phyloP scores from a whole-genome alignment of 2,797 vertebrate genomes.

The Mormyrus proboscirostris region DNA sequence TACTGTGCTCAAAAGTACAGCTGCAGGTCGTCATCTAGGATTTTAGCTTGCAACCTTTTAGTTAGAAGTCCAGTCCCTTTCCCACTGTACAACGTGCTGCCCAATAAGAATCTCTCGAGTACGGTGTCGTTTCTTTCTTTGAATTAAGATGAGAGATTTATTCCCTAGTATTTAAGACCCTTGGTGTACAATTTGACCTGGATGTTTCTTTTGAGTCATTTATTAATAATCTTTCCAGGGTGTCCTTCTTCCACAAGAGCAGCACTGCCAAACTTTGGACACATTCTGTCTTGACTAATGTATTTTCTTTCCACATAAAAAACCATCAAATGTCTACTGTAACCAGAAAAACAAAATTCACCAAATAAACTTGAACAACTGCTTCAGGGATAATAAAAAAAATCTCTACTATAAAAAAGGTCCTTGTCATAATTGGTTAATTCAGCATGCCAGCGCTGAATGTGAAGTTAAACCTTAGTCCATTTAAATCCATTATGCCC shows the following conservation, averaged over 20 bases:
- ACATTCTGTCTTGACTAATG: conserved; percentile 9
- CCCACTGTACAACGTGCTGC: neutral
- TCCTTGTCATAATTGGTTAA: neutral
- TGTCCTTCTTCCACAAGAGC: neutral
- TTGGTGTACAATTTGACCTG: conserved; percentile 15
- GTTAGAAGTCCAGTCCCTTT: neutral
- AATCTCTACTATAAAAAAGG: neutral
- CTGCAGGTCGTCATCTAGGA: neutral
- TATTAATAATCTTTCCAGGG: conserved; percentile 16
- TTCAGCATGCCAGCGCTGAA: neutral
- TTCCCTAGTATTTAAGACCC: conserved; percentile 12
- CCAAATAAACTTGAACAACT: neutral
- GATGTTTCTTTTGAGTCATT: conserved; percentile 14
- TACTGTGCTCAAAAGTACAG: neutral
- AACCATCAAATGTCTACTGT: neutral
- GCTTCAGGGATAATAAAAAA: neutral
- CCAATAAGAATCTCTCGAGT: conserved; percentile 10
- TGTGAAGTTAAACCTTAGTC: neutral
- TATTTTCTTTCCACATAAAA: neutral
- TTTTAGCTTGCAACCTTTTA: conserved; percentile 1
- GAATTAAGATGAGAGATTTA: conserved; percentile 18
- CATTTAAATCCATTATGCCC: neutral
- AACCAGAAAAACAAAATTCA: neutral
- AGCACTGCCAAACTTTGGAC: neutral
- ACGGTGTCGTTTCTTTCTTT: conserved; percentile 1